A percentile compares a stretch with the other conserved stretches of the same genome.
These are phyloP conservation scores for Limnothrissa miodon DNA, from an alignment of 2,113 vertebrate genomes.

Conservation along the genomic window DNA sequence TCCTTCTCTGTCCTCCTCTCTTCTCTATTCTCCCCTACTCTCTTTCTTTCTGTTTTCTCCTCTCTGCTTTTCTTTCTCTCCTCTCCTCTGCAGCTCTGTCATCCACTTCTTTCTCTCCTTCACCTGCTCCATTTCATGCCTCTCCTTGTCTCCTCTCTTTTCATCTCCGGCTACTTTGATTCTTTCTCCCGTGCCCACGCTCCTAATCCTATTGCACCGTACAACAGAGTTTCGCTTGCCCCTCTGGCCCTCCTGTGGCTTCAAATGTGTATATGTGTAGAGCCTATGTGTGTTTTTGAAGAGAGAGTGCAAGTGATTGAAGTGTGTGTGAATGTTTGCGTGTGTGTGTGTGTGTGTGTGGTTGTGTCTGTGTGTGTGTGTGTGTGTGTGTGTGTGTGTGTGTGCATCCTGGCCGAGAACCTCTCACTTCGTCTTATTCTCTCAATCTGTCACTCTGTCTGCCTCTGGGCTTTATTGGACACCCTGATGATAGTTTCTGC, in stretches of 20 bases:
- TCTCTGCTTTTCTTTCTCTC: background rate
- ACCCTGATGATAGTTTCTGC: background rate
- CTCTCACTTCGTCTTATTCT: background rate
- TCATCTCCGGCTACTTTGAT: background rate
- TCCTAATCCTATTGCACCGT: background rate
- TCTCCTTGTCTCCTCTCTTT: background rate
- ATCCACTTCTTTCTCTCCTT: background rate
- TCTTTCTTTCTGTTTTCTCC: background rate
- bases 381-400: slow-evolving; percentile 8
- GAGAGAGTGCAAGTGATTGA: too few relatives aligned
- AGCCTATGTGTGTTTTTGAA: background rate
- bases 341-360: background rate
- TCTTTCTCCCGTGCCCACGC: background rate
- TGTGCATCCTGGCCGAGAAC: background rate
- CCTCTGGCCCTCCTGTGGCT: background rate
- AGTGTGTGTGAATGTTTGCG: background rate
- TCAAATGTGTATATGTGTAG: background rate
- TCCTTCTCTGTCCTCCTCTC: slow-evolving; percentile 30
- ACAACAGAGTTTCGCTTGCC: background rate
- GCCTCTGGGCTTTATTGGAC: background rate
- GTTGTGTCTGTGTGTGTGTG: background rate
- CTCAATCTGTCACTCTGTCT: background rate
- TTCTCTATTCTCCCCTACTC: slow-evolving; percentile 28
- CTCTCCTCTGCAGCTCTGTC: background rate
- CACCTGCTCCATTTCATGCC: background rate